Base-by-base conservation (phyloP, 2,113 vertebrate genomes). In the Synodontis membranacea region DNA sequence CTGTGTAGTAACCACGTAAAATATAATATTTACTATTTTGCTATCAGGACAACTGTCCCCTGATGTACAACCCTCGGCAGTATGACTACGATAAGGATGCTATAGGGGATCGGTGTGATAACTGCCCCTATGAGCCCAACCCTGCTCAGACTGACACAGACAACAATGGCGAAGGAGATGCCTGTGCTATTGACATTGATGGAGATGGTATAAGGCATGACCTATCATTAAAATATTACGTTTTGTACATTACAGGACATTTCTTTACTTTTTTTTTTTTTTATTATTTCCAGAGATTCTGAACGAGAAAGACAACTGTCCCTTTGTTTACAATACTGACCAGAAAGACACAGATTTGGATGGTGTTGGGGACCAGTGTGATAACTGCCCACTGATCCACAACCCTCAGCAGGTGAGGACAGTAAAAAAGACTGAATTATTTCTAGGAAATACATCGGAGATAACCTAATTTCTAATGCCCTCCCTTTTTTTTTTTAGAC, bases 271-370 rank as follows among this genome's bases (percentile, higher is more conserved):
- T 68, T 68, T 2, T 85, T 34, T 50, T 1, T 86, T 31, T 68
- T 68, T 2, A 84, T 34, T 50, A 48, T 83, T 85, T 68, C 0
- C 88, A 99, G 98, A 98, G 62, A 94, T 97, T 91, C 95, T 97
- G 91, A 98, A 99, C 72, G 97, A 98, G 54, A 88, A 90, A n/a
- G 98, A 99, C 93, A 99, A 99, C 86, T 99, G 98, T 89, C 97
- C 98, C 28, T 95, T 95, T 0, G 93, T 98, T 84, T 99, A 99
- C 89, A 99, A 99, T 93, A 98, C 97, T 0, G 97, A 99, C 91
- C 98, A 99, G 94, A 96, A 95, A 76, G 98, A 99, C 93, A 98
- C 96, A 0, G 98, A 99, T 48, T 89, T 97, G 60, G 98, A 99
- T 34, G 96, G 97, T 2, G 97, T 99, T 66, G 98, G 98, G 28